Evolutionary conservation across 2,113 vertebrate genomes (phyloP).

Genomic region (Petaurus breviceps): DNA sequence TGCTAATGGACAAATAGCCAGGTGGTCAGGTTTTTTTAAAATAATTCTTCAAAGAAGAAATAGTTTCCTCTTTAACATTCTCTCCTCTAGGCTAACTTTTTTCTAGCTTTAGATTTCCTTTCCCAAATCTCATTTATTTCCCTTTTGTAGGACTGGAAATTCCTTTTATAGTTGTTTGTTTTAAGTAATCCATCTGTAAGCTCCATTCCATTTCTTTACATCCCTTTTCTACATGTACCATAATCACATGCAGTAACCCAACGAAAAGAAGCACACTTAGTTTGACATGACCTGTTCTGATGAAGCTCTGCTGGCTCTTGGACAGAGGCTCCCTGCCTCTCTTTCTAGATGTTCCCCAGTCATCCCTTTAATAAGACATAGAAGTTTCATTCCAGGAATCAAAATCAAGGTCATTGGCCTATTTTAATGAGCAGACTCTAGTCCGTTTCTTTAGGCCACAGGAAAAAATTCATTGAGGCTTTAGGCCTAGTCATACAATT

Average conservation of each 20-base stretch:
- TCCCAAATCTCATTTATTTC: neutral
- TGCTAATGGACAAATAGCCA: no score
- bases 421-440: neutral
- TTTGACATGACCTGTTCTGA: neutral
- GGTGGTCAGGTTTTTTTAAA: no score
- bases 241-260: neutral
- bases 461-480: slow-evolving; percentile 30
- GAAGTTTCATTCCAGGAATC: neutral
- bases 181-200: neutral
- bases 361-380: neutral
- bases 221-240: no score
- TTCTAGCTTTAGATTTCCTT: neutral
- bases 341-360: neutral
- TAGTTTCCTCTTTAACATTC: no score
- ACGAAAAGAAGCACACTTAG: neutral
- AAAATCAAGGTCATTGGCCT: neutral
- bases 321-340: neutral
- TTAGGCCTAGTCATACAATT: slow-evolving; percentile 5
- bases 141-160: neutral
- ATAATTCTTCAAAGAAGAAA: no score
- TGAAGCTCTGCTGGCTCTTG: neutral
- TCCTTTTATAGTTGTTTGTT: neutral
- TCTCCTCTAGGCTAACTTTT: no score
- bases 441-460: neutral
- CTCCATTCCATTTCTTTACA: neutral